Base-by-base conservation (phyloP, 92 coral and sea anemone genomes). In the Umimayanthus kanabou region DNA sequence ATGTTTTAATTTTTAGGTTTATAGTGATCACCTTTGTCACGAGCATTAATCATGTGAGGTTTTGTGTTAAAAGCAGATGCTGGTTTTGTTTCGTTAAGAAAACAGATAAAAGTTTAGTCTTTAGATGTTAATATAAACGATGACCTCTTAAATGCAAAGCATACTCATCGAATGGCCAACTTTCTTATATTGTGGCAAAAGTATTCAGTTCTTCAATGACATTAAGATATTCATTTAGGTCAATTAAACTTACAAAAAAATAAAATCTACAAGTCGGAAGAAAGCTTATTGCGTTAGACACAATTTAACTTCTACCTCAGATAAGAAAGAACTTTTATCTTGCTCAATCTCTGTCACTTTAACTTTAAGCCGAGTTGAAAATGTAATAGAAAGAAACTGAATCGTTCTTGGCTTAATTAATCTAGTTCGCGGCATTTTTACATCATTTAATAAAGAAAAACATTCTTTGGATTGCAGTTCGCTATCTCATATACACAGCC, bases 401-500 rank as follows among this genome's bases (percentile, higher is more conserved):
- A 83, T 42, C 22, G 6, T 67, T 47, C 39, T 4, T 43, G 49
- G 2, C 23, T 15, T 43, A n/a, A n/a, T 22, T 75, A 75, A 75
- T 18, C 79, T 37, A 75, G 4, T 75, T 75, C 29, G 87, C 66
- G 79, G 77, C 79, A 45, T 70, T 70, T 83, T 43, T 43, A 18
- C 77, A 61, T 61, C 69, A 61, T 61, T 57, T 61, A 61, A 61
- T 70, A 42, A 83, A 83, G 67, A 74, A 83, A 83, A 83, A 83
- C 87, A 83, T 83, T 83, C 79, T 49, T 71, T 1, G 61, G 43
- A 83, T 83, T 43, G 57, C 87, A 45, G 28, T 37, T 30, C 40
- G 87, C 78, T 83, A 83, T 83, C 87, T 47, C 50, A 45, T 10
- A 30, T 45, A 4, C 77, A 30, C 87, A 83, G 87, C 65, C 87